phyloP scores from a whole-genome alignment of 2,888 invertebrate species.

The Heterodera filipjevi region DNA sequence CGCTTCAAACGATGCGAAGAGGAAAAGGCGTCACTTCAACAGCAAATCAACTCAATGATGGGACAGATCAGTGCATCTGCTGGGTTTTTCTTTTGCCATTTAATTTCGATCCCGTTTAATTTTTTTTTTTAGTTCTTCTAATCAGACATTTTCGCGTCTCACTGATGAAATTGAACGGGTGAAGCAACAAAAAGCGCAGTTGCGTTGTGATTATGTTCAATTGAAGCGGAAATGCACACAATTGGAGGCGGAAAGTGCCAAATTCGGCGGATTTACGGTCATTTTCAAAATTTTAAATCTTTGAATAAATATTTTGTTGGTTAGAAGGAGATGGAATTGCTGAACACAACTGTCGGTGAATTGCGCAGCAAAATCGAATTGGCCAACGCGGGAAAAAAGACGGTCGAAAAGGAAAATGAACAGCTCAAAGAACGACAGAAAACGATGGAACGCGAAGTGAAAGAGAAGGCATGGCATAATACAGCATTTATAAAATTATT shows the following conservation, averaged over 20 bases:
- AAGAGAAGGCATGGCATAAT: slow-evolving; percentile 30
- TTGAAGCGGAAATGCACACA: slow-evolving; percentile 36
- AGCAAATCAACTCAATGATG: slow-evolving; percentile 31
- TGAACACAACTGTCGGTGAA: not conserved
- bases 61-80: slow-evolving; percentile 31
- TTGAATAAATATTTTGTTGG: not conserved
- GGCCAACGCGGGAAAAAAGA: slow-evolving; percentile 20
- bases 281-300: not conserved
- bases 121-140: slow-evolving; percentile 1
- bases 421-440: slow-evolving; percentile 23
- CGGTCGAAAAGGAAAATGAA: slow-evolving; percentile 17
- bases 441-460: slow-evolving; percentile 11
- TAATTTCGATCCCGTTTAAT: not conserved
- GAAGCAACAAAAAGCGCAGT: slow-evolving; percentile 39
- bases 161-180: slow-evolving; percentile 37
- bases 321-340: not conserved
- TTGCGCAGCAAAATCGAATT: not conserved
- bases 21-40: slow-evolving; percentile 31
- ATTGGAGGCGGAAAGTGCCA: slow-evolving; percentile 26
- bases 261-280: slow-evolving; percentile 9
- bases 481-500: not conserved
- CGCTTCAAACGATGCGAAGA: slow-evolving; percentile 29
- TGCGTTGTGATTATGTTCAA: slow-evolving; percentile 38
- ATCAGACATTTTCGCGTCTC: slow-evolving; percentile 28
- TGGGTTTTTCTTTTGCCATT: slow-evolving; percentile 13